phyloP scores from a whole-genome alignment of 2,113 vertebrate genomes.

The Leucoraja erinaceus region DNA sequence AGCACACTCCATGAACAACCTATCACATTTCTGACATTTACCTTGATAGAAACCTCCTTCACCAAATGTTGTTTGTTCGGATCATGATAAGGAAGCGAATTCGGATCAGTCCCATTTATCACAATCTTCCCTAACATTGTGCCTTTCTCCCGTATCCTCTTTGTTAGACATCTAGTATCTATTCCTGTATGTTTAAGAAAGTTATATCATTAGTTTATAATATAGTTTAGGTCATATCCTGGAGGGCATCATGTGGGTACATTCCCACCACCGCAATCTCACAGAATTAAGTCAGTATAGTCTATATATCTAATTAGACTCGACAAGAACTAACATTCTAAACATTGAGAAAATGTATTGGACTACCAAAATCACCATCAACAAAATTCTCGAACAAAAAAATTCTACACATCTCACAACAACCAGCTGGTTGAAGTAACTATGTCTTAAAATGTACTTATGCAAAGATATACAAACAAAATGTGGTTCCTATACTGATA shows the following conservation, averaged over 20 bases:
- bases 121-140: slow-evolving; percentile 84
- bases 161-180: slow-evolving; percentile 82
- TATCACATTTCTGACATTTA: slow-evolving; percentile 44
- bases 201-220: neutral
- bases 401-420: too few relatives aligned
- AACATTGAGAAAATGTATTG: neutral
- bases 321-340: neutral
- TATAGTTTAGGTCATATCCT: neutral
- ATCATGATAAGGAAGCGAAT: slow-evolving; percentile 65
- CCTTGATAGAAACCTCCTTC: slow-evolving; percentile 84
- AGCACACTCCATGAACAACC: neutral
- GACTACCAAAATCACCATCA: neutral
- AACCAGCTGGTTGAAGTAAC: neutral
- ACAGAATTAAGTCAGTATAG: neutral
- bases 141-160: slow-evolving; percentile 85
- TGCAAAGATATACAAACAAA: neutral
- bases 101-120: slow-evolving; percentile 58
- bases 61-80: slow-evolving; percentile 74
- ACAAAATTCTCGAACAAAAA: neutral
- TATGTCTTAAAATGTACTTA: neutral
- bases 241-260: too few relatives aligned
- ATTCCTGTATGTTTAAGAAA: slow-evolving; percentile 59
- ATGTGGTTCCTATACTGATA: too few relatives aligned
- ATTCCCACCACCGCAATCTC: neutral
- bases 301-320: neutral